Evolutionary conservation across 1,140 invertebrate species (phyloP).

Genomic region (Ceratina australensis): DNA sequence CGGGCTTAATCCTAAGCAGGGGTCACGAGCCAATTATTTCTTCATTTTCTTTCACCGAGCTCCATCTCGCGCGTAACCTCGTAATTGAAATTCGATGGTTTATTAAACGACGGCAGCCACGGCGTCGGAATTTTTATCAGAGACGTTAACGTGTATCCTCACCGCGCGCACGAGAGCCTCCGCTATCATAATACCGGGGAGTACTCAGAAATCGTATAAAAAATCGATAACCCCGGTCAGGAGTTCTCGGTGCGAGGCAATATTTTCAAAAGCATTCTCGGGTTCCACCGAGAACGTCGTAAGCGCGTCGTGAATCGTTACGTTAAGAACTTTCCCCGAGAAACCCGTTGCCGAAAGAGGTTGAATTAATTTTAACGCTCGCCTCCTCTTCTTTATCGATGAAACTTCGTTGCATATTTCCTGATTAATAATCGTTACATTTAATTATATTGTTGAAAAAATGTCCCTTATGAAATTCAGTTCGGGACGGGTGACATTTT

Average conservation of each 20-base stretch:
- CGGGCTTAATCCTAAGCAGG: background rate
- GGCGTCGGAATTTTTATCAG: conserved; percentile 30
- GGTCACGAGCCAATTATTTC: conserved; percentile 10
- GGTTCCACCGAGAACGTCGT: background rate
- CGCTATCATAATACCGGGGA: conserved; percentile 17
- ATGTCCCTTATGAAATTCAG: background rate
- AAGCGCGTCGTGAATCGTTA: background rate
- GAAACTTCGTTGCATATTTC: background rate
- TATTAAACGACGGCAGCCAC: background rate
- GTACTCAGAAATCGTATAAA: conserved; percentile 10
- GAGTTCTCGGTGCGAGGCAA: background rate
- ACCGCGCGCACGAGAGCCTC: background rate
- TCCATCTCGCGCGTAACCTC: no score
- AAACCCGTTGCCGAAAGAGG: no score
- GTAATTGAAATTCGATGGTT: conserved; percentile 38
- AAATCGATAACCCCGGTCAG: conserved; percentile 30
- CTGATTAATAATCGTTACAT: background rate
- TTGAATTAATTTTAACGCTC: background rate
- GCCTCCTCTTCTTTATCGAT: background rate
- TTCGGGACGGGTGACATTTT: background rate
- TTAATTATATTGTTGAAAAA: background rate
- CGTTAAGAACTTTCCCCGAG: conserved; percentile 15
- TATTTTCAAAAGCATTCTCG: conserved; percentile 17
- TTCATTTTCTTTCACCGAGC: background rate
- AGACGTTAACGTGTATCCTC: background rate